Base-by-base conservation (phyloP, 2,888 invertebrate species). In the Phoronis australis region DNA sequence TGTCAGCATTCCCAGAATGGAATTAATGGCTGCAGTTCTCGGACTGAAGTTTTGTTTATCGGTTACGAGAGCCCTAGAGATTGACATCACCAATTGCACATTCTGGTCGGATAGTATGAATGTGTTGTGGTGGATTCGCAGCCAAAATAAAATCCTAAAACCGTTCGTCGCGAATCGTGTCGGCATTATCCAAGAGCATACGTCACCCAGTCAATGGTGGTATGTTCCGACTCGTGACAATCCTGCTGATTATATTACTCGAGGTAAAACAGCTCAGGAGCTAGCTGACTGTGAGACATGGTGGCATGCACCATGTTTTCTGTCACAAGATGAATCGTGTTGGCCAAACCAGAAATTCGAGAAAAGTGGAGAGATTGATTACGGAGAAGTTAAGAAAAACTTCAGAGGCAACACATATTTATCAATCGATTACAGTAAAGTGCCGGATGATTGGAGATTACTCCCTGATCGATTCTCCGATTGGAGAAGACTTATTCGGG, bases 391-490 rank as follows among this genome's bases (percentile, higher is more conserved):
- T 12, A 41, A 21, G 23, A 41, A 41, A 31, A 31, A 9, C 15
- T 31, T 9, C 31, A 25, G 15, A 24, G 37, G 35, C 9, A 9
- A 35, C n/a, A n/a, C n/a, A n/a, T n/a, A n/a, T n/a, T n/a, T n/a
- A n/a, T n/a, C n/a, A n/a, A n/a, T n/a, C n/a, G n/a, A n/a, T n/a
- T n/a, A n/a, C n/a, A n/a, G n/a, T n/a, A n/a, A n/a, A n/a, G n/a
- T n/a, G n/a, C n/a, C n/a, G n/a, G n/a, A 4, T 6, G 40, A 40
- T 39, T 41, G 26, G 24, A n/a, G 43, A 42, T 37, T 51, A 23
- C 37, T 42, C 26, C 50, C 52, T 12, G 26, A 2, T 9, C 23
- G 38, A 12, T 52, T 23, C 23, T 52, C 52, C 1, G 42, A 26
- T 22, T 52, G 50, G 52, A 47, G 24, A n/a, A n/a, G n/a, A n/a